Conservation (phyloP, 2,113 vertebrate species). For the Aleadryas rufinucha region DNA sequence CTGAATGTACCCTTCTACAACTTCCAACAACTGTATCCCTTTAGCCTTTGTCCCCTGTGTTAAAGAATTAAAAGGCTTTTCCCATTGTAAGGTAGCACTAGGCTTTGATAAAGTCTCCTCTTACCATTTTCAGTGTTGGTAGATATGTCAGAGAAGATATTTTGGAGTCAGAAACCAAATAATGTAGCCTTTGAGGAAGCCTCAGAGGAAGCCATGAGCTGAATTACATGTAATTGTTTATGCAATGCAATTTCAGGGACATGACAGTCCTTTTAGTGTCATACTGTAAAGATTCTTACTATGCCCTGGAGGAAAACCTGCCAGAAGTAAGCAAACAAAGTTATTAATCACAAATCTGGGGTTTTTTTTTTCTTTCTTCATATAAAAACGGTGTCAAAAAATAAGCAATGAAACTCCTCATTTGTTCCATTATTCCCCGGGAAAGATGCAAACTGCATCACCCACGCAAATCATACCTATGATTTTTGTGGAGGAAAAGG, state of each 20-base stretch:
- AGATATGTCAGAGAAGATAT: not conserved
- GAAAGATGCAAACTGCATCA: not conserved
- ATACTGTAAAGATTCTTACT: not conserved
- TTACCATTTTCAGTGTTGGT: not conserved
- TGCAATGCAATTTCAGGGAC: not conserved
- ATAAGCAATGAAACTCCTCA: not conserved
- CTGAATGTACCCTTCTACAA: not conserved
- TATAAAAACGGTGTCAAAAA: not conserved
- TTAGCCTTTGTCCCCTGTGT: not conserved
- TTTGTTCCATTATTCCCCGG: not conserved
- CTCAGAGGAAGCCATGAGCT: not conserved
- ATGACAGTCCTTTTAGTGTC: not conserved
- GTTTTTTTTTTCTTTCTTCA: not conserved
- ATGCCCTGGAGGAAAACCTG: not conserved
- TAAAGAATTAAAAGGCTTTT: not conserved
- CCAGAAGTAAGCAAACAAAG: conserved; percentile 19
- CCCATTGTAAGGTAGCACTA: not conserved
- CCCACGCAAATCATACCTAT: not conserved
- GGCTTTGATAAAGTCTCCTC: not conserved
- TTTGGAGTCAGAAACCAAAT: not conserved
- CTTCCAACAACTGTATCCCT: not conserved
- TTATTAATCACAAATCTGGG: conserved; percentile 1
- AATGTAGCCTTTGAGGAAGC: not conserved
- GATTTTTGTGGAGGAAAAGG: not conserved
- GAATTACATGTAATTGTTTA: conserved; percentile 26